Evolutionary conservation across 2,113 vertebrate genomes (phyloP), one percentile per base, ranked within the genome.

Genomic region (Sylvia atricapilla): DNA sequence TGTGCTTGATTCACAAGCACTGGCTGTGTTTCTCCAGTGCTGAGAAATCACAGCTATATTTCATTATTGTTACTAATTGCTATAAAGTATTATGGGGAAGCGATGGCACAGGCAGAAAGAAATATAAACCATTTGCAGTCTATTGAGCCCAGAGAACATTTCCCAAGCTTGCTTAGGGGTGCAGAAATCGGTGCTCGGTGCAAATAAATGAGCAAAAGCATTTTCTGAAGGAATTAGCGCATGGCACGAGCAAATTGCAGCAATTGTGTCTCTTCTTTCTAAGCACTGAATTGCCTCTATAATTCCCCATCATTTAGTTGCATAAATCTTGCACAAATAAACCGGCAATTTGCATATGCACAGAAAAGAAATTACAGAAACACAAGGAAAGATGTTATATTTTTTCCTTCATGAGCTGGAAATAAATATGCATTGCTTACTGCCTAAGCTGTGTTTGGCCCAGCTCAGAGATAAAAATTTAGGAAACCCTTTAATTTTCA

Each of bases 271-370:
- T 68, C 85, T 90, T 87, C 63, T 91, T 96, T 97, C 85, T 81
- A 77, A 88, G 93, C n/a, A 87, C 68, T 96, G 95, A 97, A 97
- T 97, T 96, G 93, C 94, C 85, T 94, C 90, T 72, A 37, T 96
- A 96, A 97, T 96, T 96, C 92, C 93, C 94, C 93, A 84, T 96
- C 95, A 96, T 97, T 97, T 96, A 95, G 95, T 82, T 93, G 93
- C 93, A 95, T 97, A 96, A 97, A 95, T 95, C 96, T 95, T 55
- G 64, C 92, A 96, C 93, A 95, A 96, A 97, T 96, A 97, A 96
- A 97, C 93, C 4, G 0, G 85, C 72, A 97, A 96, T 96, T 95
- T 96, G 94, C 87, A 93, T 97, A 91, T 86, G 92, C 79, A 93
- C 84, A 96, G 93, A 95, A 96, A 96, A 86, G 92, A 96, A 97